These are phyloP conservation scores for Auanema sp. DNA, from an alignment of 2,888 invertebrate genomes.

Conservation along the genomic window DNA sequence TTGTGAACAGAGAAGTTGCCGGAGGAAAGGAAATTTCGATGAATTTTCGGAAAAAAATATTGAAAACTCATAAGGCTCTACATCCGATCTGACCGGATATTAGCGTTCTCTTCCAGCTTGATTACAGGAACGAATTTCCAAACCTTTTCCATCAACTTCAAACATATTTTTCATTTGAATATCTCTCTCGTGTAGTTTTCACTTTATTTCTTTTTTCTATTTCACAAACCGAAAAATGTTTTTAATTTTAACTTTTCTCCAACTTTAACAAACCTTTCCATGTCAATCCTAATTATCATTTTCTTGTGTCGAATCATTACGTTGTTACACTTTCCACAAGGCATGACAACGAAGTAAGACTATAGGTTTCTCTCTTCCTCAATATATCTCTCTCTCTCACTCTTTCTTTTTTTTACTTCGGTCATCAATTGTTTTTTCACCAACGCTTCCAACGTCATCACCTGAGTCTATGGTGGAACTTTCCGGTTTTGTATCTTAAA, in stretches of 20 bases:
- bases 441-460: too few species aligned
- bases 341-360: not conserved
- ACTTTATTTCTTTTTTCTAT: not conserved
- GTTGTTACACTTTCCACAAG: not conserved
- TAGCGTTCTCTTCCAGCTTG: too few species aligned
- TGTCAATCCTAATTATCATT: not conserved
- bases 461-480: slow-evolving; percentile 16
- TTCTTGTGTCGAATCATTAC: not conserved
- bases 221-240: slow-evolving; percentile 7
- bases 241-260: not conserved
- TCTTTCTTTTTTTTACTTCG: not conserved
- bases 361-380: not conserved
- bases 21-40: too few species aligned
- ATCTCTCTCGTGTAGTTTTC: not conserved
- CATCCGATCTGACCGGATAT: too few species aligned
- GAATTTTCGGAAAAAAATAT: too few species aligned
- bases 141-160: too few species aligned
- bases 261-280: not conserved
- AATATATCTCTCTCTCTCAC: not conserved
- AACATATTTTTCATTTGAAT: not conserved
- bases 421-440: too few species aligned
- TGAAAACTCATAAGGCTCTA: too few species aligned
- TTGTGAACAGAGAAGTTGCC: too few species aligned
- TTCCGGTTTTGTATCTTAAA: too few species aligned
- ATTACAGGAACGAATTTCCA: too few species aligned